These are phyloP conservation scores for Setophaga petechia DNA, from an alignment of 2,113 vertebrate species.

Conservation along the genomic window DNA sequence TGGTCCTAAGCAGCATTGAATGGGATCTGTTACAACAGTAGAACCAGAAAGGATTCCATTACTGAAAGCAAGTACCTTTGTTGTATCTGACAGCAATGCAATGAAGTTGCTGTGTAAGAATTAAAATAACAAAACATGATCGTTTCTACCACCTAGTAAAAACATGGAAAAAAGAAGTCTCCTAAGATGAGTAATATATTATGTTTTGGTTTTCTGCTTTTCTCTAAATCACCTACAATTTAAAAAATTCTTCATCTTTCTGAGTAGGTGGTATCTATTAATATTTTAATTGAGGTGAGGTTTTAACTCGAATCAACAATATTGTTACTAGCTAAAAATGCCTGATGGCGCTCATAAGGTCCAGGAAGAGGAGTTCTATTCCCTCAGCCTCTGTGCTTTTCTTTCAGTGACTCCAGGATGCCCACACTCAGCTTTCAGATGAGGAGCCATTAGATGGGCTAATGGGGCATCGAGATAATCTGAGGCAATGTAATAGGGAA, in stretches of 20 bases:
- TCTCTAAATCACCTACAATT: neutral
- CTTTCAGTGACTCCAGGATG: slow-evolving; percentile 9
- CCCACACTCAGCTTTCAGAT: slow-evolving; percentile 14
- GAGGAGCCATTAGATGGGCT: slow-evolving; percentile 70
- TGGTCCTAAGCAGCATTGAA: neutral
- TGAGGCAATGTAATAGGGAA: slow-evolving; percentile 46
- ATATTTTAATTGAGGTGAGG: neutral
- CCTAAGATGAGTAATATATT: neutral
- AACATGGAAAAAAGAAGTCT: neutral
- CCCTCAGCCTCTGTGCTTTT: neutral
- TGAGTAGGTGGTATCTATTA: neutral
- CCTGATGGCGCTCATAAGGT: neutral
- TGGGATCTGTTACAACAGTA: neutral
- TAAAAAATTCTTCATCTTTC: neutral
- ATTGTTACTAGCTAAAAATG: neutral
- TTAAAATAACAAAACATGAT: neutral
- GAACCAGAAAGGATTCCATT: neutral
- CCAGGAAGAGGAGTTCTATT: neutral
- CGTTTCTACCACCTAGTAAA: neutral
- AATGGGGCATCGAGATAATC: slow-evolving; percentile 74
- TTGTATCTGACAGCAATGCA: neutral
- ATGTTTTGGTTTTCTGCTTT: neutral
- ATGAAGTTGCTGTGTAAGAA: neutral
- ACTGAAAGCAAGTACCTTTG: neutral
- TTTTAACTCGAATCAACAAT: neutral